phyloP scores from a whole-genome alignment of 2,888 invertebrate genomes.

The Acleris literana region DNA sequence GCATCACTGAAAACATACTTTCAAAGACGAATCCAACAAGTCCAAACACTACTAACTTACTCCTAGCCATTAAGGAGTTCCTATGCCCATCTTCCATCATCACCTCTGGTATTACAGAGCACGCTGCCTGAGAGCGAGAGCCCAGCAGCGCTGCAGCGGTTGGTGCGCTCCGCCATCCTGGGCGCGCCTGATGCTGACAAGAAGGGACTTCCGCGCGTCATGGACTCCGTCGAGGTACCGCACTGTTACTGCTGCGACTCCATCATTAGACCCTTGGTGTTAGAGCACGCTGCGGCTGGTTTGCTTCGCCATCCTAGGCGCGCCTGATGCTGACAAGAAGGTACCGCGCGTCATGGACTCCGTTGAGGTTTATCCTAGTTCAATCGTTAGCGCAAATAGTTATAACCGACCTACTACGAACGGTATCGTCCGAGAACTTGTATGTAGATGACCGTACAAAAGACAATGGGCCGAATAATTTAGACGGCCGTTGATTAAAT shows the following conservation, averaged over 20 bases:
- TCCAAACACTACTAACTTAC: too few relatives aligned
- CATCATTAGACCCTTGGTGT: too few relatives aligned
- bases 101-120: conserved; percentile 44
- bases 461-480: too few relatives aligned
- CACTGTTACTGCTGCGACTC: too few relatives aligned
- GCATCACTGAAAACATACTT: neutral
- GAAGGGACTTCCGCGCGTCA: conserved; percentile 95
- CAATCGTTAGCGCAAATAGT: too few relatives aligned
- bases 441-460: too few relatives aligned
- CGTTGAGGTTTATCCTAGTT: conserved; percentile 44
- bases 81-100: too few relatives aligned
- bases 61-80: too few relatives aligned
- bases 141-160: conserved; percentile 93
- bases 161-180: conserved; percentile 94
- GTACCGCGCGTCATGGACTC: conserved; percentile 96
- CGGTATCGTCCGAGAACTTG: too few relatives aligned
- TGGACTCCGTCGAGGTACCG: conserved; percentile 96
- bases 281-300: conserved; percentile 85
- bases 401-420: too few relatives aligned
- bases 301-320: conserved; percentile 93
- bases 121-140: conserved; percentile 69
- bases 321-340: conserved; percentile 98
- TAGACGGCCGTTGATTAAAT: too few relatives aligned
- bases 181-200: conserved; percentile 98
- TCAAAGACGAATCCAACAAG: too few relatives aligned